Base-by-base conservation (phyloP, 2,888 invertebrate genomes). In the Meandrusa payeni region DNA sequence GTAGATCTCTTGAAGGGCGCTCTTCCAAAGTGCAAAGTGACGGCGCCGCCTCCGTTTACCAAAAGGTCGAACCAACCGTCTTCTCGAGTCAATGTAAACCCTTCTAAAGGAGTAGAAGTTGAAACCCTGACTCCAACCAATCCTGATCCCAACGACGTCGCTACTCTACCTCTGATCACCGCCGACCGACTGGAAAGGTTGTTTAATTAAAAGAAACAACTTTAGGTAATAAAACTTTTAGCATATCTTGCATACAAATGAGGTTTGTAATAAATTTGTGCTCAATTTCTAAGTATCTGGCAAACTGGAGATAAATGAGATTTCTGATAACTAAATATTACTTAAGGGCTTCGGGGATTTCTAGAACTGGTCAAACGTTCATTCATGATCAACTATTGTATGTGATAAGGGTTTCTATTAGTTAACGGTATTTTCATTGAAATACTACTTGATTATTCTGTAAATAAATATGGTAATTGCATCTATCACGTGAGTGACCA, bases 21-120 rank as follows among this genome's bases (percentile, higher is more conserved):
- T 46, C 97, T 90, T 44, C 98, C 97, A 69, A 99, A 98, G 72
- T 97, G 96, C 36, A 99, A 85, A 0, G 96, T 97, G 1, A 99
- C 96, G 1, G 97, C 97, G 0, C 98, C 98, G 1, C 99, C 99
- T n/a, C 99, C 99, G 78, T 99, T 99, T 7, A 99, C 98, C 68
- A 99, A 90, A 36, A 99, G 90, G 85, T 99, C 99, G 87, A 99
- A 99, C 96, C 96, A 96, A 34, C 97, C 97, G 61, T 96, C 96
- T 55, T 96, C 95, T 46, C 96, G 89, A 2, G 97, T 97, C 45
- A 97, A 80, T 0, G 99, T 99, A 82, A 97, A 98, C 6, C 99
- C 99, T 89, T 97, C 98, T 32, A 96, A 89, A n/a, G 97, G 94
- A 2, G 95, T 95, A 42, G 95, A 95, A 27, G 98, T 97, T 51